Conservation (phyloP, 2,113 vertebrate species). For the Campylorhamphus procurvoides region DNA sequence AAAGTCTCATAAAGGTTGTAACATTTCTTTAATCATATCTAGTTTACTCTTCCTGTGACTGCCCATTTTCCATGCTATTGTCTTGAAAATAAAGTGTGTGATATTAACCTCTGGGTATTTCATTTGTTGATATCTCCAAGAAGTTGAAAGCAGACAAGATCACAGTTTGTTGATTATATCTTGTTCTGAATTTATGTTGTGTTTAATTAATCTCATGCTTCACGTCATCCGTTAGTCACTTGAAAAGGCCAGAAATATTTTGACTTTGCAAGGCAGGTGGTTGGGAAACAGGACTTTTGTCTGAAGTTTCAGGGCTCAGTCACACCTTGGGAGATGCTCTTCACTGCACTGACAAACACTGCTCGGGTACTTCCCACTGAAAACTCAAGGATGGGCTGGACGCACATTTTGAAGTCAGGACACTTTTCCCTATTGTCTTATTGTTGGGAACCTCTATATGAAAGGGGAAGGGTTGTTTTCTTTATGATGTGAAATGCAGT, state of each 20-base stretch:
- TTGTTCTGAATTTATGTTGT: conserved; percentile 29
- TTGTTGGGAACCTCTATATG: neutral
- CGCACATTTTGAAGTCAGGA: neutral
- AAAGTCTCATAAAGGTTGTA: conserved; percentile 33
- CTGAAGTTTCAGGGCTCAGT: neutral
- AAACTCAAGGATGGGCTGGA: neutral
- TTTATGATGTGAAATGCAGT: neutral
- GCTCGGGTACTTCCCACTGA: neutral
- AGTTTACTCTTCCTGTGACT: conserved; percentile 28
- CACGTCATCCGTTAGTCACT: neutral
- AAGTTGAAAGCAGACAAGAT: neutral
- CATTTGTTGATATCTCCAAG: neutral
- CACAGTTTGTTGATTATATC: neutral
- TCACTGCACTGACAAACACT: neutral
- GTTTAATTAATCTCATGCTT: conserved; percentile 10
- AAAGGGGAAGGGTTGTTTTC: neutral
- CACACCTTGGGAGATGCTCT: neutral
- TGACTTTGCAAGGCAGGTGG: neutral
- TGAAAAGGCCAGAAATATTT: neutral
- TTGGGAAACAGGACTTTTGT: neutral
- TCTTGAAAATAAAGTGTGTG: neutral
- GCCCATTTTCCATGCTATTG: neutral
- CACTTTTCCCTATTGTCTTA: neutral
- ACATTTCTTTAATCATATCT: conserved; percentile 53
- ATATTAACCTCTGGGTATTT: conserved; percentile 13